phyloP scores from a whole-genome alignment of 2,888 invertebrate species.

The Cordilura impudica region DNA sequence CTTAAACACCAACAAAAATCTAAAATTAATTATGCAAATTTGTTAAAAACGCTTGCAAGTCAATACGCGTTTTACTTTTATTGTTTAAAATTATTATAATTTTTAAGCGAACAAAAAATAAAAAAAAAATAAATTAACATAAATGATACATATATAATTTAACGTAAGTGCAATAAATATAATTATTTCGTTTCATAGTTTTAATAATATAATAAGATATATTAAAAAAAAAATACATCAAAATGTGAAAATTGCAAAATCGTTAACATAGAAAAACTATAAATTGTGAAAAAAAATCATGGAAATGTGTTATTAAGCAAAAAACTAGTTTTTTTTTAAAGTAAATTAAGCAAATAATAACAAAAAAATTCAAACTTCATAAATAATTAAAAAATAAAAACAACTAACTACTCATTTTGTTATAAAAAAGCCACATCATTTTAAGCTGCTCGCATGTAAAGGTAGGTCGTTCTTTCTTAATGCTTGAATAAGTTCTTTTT shows the following conservation, averaged over 20 bases:
- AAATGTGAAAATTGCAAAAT: conserved; percentile 10
- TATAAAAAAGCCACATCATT: conserved; percentile 43
- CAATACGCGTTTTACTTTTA: too few relatives aligned
- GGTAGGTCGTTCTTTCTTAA: conserved; percentile 37
- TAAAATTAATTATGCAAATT: too few relatives aligned
- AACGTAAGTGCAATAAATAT: neutral
- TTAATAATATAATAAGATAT: neutral
- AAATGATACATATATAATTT: neutral
- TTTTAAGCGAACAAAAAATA: too few relatives aligned
- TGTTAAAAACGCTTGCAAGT: too few relatives aligned
- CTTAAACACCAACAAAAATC: too few relatives aligned
- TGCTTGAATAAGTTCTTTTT: neutral
- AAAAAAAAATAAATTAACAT: neutral
- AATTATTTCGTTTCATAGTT: too few relatives aligned
- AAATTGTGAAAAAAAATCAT: neutral
- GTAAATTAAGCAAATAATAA: neutral
- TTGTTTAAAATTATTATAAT: too few relatives aligned
- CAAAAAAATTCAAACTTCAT: neutral
- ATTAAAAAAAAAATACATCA: neutral
- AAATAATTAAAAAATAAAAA: neutral
- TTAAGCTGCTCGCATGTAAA: conserved; percentile 57
- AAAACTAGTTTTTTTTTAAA: neutral
- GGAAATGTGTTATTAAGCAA: conserved; percentile 20
- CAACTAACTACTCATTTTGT: conserved; percentile 4
- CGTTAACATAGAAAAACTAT: neutral